These are phyloP conservation scores for Rhynchonema sp. DNA, from an alignment of 2,888 invertebrate species.

Conservation along the genomic window DNA sequence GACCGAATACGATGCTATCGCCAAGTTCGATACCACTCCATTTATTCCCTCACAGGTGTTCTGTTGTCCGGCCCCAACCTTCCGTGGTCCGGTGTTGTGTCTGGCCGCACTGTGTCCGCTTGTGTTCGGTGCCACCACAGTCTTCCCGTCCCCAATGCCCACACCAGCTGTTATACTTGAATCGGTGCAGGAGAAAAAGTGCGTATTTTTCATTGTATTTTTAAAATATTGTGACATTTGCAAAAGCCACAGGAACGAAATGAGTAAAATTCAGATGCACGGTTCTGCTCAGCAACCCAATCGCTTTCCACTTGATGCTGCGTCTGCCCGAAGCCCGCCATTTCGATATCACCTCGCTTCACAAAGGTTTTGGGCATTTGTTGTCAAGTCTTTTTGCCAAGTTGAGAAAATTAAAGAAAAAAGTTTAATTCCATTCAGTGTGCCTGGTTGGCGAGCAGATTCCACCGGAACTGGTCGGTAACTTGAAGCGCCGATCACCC, in stretches of 20 bases:
- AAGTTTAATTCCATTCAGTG: too few species aligned
- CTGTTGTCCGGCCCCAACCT: conserved; percentile 22
- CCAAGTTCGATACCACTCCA: too few species aligned
- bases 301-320: background rate
- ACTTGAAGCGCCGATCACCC: background rate
- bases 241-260: too few species aligned
- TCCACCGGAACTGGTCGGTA: background rate
- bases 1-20: too few species aligned
- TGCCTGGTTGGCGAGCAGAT: background rate
- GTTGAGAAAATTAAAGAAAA: too few species aligned
- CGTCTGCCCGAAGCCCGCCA: background rate
- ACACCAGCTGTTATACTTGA: conserved; percentile 17
- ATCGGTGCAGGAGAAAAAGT: conserved; percentile 19
- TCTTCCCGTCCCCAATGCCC: conserved; percentile 24
- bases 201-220: too few species aligned
- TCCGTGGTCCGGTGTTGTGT: conserved; percentile 21
- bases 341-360: background rate
- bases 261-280: background rate
- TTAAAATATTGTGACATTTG: too few species aligned
- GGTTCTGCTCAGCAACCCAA: background rate
- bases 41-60: too few species aligned
- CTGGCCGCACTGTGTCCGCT: conserved; percentile 20
- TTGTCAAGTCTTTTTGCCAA: too few species aligned
- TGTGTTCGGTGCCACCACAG: conserved; percentile 15
- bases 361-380: too few species aligned